Evolutionary conservation across 2,113 vertebrate species (phyloP).

Genomic region (Clarias gariepinus): DNA sequence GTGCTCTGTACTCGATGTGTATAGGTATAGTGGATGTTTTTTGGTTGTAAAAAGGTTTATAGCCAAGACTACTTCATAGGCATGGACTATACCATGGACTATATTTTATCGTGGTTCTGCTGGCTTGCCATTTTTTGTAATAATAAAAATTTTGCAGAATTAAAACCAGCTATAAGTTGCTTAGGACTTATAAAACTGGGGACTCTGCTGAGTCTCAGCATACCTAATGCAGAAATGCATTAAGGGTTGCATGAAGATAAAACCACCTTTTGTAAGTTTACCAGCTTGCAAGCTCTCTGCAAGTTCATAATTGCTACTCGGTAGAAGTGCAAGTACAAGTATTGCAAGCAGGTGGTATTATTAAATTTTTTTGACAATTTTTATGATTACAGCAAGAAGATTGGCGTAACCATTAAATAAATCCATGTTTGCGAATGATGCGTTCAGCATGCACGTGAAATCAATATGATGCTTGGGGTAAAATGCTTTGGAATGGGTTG

Average conservation of each 20-base stretch:
- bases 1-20: not conserved
- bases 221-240: not conserved
- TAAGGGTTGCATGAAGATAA: not conserved
- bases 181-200: not conserved
- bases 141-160: not conserved
- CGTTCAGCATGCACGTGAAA: not conserved
- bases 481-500: not conserved
- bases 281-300: not conserved
- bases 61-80: not conserved
- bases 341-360: not conserved
- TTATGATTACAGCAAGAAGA: not conserved
- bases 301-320: not conserved
- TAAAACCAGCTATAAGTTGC: not conserved
- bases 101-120: not conserved
- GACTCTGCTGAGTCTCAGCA: not conserved
- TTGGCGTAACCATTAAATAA: not conserved
- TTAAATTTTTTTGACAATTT: not conserved
- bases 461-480: not conserved
- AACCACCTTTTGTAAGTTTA: not conserved
- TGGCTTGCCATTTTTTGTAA: not conserved
- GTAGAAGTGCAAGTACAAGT: not conserved
- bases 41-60: slow-evolving; percentile 8
- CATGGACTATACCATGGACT: too few relatives aligned
- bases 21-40: not conserved
- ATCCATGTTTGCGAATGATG: not conserved